phyloP scores from a whole-genome alignment of 2,113 vertebrate species.

The Semnornis frantzii region DNA sequence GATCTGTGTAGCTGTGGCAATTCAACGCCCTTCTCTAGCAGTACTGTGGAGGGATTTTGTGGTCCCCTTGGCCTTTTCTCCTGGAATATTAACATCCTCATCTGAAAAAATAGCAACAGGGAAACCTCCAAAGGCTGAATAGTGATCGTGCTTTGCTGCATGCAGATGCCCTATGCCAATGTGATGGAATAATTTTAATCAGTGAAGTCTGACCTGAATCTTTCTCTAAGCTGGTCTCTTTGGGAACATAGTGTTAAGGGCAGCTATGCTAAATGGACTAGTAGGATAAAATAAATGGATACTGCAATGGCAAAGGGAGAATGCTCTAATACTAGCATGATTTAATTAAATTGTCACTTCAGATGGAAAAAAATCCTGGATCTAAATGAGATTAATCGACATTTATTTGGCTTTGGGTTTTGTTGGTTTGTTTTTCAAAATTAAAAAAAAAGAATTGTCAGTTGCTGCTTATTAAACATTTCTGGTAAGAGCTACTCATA shows the following conservation, averaged over 20 bases:
- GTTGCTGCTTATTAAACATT: background rate
- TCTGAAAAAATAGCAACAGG: background rate
- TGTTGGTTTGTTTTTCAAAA: background rate
- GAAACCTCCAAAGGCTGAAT: background rate
- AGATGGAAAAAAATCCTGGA: background rate
- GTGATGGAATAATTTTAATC: background rate
- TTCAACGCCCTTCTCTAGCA: background rate
- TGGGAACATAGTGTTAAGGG: background rate
- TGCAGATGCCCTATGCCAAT: background rate
- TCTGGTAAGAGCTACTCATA: background rate
- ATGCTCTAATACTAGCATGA: background rate
- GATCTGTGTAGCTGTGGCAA: background rate
- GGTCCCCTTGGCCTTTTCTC: background rate
- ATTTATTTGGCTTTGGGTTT: background rate
- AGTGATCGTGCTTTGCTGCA: background rate
- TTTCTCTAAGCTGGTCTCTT: background rate
- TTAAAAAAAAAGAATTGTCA: background rate
- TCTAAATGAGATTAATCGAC: slow-evolving; percentile 42
- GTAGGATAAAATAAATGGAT: background rate
- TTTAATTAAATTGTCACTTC: slow-evolving; percentile 57
- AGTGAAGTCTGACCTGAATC: slow-evolving; percentile 5
- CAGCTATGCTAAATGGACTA: background rate
- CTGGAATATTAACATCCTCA: background rate
- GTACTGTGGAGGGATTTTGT: background rate
- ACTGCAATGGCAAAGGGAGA: background rate